Percentiles rank a stretch among this genome's conserved stretches.
These are phyloP conservation scores for Cryptotermes secundus DNA, from an alignment of 1,140 invertebrate genomes.

Conservation along the genomic window DNA sequence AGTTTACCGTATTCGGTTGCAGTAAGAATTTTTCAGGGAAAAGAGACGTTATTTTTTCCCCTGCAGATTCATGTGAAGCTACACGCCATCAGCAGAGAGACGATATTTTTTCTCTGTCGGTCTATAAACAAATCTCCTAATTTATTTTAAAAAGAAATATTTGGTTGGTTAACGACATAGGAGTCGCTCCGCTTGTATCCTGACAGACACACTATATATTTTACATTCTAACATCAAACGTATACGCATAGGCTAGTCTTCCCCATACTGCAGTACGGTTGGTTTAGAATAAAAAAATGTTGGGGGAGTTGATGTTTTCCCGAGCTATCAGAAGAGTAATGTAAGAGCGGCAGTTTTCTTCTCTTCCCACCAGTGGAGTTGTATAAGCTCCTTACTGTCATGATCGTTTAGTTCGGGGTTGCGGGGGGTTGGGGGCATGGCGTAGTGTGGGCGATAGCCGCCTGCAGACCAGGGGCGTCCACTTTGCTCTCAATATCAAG, in stretches of 20 bases:
- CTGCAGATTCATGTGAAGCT: too few species aligned
- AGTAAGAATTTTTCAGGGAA: too few species aligned
- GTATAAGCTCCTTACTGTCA: slow-evolving; percentile 16
- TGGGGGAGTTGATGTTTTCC: not conserved
- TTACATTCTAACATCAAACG: not conserved
- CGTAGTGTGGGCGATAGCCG: not conserved
- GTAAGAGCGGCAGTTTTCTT: not conserved
- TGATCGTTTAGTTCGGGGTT: not conserved
- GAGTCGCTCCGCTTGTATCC: not conserved
- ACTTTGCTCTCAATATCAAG: not conserved
- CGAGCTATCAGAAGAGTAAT: not conserved
- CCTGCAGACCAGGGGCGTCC: not conserved
- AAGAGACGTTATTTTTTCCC: too few species aligned
- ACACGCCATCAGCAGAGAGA: not conserved
- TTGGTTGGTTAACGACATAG: not conserved
- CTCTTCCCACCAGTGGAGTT: not conserved
- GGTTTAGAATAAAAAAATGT: not conserved
- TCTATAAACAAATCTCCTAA: not conserved
- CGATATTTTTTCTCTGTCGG: not conserved
- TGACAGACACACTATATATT: not conserved
- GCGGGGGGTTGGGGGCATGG: not conserved
- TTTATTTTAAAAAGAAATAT: not conserved
- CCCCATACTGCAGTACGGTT: not conserved
- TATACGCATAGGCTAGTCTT: not conserved
- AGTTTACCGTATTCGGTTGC: too few species aligned